Evolutionary conservation across 2,888 invertebrate species (phyloP).

Genomic region (Apamea anceps): DNA sequence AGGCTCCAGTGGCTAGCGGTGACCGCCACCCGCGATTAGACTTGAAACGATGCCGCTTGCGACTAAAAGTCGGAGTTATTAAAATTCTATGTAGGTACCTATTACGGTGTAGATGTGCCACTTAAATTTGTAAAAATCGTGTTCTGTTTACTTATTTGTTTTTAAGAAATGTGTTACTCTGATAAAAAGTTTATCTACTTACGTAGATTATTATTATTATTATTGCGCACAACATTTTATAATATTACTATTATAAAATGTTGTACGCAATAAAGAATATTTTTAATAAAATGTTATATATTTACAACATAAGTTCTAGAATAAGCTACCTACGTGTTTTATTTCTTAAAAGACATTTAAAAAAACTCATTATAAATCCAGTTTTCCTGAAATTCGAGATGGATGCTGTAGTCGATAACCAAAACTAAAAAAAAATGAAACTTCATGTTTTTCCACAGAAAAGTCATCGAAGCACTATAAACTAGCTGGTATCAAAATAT

Average conservation of each 20-base stretch:
- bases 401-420: not conserved
- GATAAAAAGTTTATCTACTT: not conserved
- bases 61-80: constrained; percentile 67
- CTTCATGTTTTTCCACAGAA: not conserved
- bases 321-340: not conserved
- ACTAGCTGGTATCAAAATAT: not conserved
- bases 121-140: constrained; percentile 47
- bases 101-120: constrained; percentile 43
- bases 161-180: not conserved
- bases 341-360: not conserved
- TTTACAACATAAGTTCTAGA: not conserved
- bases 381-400: not conserved
- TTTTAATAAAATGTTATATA: constrained; percentile 9
- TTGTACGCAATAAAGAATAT: not conserved
- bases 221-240: too few relatives aligned
- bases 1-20: constrained; percentile 64
- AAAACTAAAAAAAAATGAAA: not conserved
- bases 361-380: not conserved
- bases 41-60: constrained; percentile 77
- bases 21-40: constrained; percentile 66
- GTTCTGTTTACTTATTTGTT: constrained; percentile 20
- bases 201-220: too few relatives aligned
- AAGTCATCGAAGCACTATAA: not conserved
- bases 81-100: too few relatives aligned
- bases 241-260: not conserved